Evolutionary conservation across 2,797 vertebrate species (phyloP), one percentile per base, ranked within the genome.

Genomic region (Amblyraja radiata): DNA sequence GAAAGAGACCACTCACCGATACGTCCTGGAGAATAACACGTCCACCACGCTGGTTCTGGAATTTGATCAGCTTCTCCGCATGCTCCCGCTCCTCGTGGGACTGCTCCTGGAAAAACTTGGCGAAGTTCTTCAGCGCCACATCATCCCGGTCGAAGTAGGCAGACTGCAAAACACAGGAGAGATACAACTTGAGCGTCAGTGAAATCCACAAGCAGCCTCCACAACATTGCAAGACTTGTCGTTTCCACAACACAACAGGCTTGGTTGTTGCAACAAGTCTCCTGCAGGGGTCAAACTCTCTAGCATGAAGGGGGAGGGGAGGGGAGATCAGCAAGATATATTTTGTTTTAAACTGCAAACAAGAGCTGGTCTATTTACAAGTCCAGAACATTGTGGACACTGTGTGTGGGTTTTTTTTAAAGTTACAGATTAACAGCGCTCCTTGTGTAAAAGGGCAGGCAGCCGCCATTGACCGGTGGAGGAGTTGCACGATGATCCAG

Each of bases 71-170:
- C 93, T 95, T 96, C 95, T 97, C 96, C 0, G 96, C 97, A 3
- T 97, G 97, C 2, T 97, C 96, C 68, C 95, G 94, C 93, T 97
- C 97, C 94, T 97, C 97, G 16, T 93, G 93, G 0, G 97, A 97
- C 83, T 95, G 96, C 90, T 96, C 95, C 94, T 96, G 94, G 94
- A 98, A 97, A 90, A 97, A 97, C 1, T 93, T 94, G 25, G 96
- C 96, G 93, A 98, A 97, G 0, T 97, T 96, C 0, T 95, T 94
- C 93, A 98, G 92, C 1, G 97, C 97, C 63, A 97, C 96, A 8
- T 98, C 97, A 71, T 98, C 97, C 93, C 97, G 95, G 93, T 98
- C 96, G 81, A 98, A 98, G 94, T 97, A 97, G 96, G 97, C 96
- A 0, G 96, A 96, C 97, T 98, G 9, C 0, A 16, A 54, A 39